Base-by-base conservation (phyloP, 2,113 vertebrate genomes). In the Colossoma macropomum region DNA sequence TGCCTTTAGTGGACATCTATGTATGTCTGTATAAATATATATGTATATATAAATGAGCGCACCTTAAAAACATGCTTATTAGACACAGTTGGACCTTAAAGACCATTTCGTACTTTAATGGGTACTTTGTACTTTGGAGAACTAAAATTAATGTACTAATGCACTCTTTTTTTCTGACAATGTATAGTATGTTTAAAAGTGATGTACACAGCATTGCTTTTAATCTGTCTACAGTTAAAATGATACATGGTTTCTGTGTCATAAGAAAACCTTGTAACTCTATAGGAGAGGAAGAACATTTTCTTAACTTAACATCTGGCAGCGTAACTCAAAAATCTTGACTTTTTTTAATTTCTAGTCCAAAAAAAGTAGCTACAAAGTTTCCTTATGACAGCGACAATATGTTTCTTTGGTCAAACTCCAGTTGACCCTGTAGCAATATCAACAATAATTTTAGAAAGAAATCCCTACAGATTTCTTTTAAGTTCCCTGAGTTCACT, bases 351-450 rank as follows among this genome's bases (percentile, higher is more conserved):
- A 23, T 10, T 59, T n/a, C 21, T 59, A 8, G 15, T 59, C 56
- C 56, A 59, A 6, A 45, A 45, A 45, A 45, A 11, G 41, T 45
- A 12, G n/a, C 12, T 25, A 62, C 11, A 27, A 27, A 25, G 7
- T 62, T 62, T 13, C 12, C n/a, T 13, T 13, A 62, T 62, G 23
- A 62, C 25, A 62, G 59, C 54, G 7, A 8, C 54, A 9, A 59
- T 59, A 28, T 62, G 32, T 32, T 81, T 81, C 48, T 75, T 75
- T 66, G 60, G 71, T 65, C 41, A 73, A 81, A 81, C 69, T 74
- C 41, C 34, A 81, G 8, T 28, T 74, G 69, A 81, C 34, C 79
- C 69, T n/a, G 1, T 34, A 66, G 27, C 59, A 81, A 66, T 66
- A 66, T 81, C 27, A 73, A 63, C 38, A 70, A 75, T 21, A 21